phyloP scores from a whole-genome alignment of 2,888 invertebrate genomes.

The Cacoxenus indagator region DNA sequence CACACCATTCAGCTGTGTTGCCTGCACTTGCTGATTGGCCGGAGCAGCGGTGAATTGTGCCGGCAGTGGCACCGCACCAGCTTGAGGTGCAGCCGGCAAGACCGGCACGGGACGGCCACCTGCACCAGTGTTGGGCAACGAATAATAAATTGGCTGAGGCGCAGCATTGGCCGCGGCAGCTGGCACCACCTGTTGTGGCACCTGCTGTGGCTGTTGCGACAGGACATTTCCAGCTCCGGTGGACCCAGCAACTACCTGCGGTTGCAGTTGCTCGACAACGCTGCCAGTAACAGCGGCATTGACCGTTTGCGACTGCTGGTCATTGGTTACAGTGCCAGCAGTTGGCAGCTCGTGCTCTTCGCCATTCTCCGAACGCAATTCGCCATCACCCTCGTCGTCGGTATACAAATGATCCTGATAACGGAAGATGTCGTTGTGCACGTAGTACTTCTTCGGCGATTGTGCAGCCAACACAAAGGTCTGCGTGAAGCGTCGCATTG shows the following conservation, averaged over 20 bases:
- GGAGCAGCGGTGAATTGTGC: constrained; percentile 49
- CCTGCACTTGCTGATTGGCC: constrained; percentile 59
- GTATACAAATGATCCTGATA: constrained; percentile 87
- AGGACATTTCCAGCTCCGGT: constrained; percentile 38
- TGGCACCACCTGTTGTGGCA: constrained; percentile 49
- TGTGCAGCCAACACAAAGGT: constrained; percentile 97
- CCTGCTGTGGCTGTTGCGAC: constrained; percentile 43
- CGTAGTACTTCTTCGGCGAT: constrained; percentile 97
- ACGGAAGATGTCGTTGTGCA: constrained; percentile 98
- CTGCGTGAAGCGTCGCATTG: constrained; percentile 98
- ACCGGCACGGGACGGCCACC: constrained; percentile 64
- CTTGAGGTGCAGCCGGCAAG: constrained; percentile 56
- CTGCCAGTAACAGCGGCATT: constrained; percentile 38
- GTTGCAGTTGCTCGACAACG: constrained; percentile 26
- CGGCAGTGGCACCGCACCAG: constrained; percentile 56
- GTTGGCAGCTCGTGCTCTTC: constrained; percentile 67
- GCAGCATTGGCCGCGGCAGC: constrained; percentile 42
- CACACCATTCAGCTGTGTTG: constrained; percentile 66
- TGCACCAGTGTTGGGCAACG: constrained; percentile 59
- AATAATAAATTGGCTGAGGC: constrained; percentile 66
- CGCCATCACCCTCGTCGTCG: constrained; percentile 74
- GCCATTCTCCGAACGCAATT: constrained; percentile 69
- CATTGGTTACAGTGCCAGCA: constrained; percentile 43
- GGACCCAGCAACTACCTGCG: constrained; percentile 34
- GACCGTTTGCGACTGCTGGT: constrained; percentile 53